Evolutionary conservation across 2,113 vertebrate genomes (phyloP).

Genomic region (Amblyopsis rosae): DNA sequence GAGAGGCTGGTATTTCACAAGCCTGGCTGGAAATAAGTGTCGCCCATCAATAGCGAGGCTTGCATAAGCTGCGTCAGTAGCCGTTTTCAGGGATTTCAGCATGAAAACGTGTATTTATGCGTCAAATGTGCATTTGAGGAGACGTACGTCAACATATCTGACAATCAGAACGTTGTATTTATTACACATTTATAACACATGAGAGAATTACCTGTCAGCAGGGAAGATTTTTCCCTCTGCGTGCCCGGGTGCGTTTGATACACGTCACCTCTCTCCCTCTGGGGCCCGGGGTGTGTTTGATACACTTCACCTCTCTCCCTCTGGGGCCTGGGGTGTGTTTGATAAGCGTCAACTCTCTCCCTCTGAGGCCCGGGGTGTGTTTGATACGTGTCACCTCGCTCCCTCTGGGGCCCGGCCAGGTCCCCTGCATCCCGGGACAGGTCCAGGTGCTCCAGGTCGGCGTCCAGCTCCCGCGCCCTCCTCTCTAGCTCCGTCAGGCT

Average conservation of each 20-base stretch:
- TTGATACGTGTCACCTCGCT: conserved; percentile 61
- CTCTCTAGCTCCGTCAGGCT: conserved; percentile 75
- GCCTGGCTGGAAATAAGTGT: too few species aligned
- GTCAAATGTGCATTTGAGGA: too few species aligned
- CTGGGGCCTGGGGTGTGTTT: too few species aligned
- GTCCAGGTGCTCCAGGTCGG: conserved; percentile 66
- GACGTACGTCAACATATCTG: not conserved
- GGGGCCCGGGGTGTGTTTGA: conserved; percentile 67
- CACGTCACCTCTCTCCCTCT: conserved; percentile 35
- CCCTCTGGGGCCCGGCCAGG: conserved; percentile 55
- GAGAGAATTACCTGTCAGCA: conserved; percentile 47
- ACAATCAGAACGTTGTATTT: not conserved
- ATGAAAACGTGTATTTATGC: too few species aligned
- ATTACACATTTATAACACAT: too few species aligned
- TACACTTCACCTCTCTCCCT: conserved; percentile 48
- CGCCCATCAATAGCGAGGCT: too few species aligned
- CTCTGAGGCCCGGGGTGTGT: conserved; percentile 66
- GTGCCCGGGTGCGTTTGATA: too few species aligned
- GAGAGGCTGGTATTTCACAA: too few species aligned
- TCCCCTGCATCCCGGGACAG: conserved; percentile 53
- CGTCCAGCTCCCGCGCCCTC: conserved; percentile 70
- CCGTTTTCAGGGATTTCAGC: too few species aligned
- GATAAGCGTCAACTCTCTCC: conserved; percentile 11
- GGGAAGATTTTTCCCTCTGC: conserved; percentile 16
- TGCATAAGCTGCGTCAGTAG: too few species aligned